Evolutionary conservation across 2,113 vertebrate species (phyloP).

Genomic region (Craseonycteris thonglongyai): DNA sequence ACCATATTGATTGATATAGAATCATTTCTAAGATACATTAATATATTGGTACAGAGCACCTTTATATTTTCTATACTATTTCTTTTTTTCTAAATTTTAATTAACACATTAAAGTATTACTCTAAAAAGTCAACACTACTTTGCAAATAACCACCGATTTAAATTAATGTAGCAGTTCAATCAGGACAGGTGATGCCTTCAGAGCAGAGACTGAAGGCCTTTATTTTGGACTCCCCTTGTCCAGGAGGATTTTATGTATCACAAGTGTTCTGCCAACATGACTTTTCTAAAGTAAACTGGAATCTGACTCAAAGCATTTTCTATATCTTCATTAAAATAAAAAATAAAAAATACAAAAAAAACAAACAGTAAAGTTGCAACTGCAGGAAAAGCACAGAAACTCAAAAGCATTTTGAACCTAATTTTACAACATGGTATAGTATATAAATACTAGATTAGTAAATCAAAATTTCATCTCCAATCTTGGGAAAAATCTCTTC

Average conservation of each 20-base stretch:
- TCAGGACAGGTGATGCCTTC: neutral
- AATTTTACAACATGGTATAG: neutral
- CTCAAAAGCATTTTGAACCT: neutral
- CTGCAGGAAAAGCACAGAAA: neutral
- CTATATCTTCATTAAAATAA: neutral
- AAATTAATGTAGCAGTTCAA: neutral
- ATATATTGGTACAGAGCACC: neutral
- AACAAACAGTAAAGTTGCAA: neutral
- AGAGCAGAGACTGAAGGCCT: neutral
- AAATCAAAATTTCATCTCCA: neutral
- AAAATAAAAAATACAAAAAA: neutral
- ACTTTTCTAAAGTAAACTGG: neutral
- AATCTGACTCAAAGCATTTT: neutral
- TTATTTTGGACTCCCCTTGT: neutral
- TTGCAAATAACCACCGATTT: neutral
- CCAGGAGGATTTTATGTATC: neutral
- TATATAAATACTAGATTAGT: neutral
- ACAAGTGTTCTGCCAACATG: neutral
- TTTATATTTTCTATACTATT: neutral
- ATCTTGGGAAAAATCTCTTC: neutral
- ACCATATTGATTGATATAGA: neutral
- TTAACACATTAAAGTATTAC: neutral
- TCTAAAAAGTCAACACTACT: neutral
- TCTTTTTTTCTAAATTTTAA: neutral
- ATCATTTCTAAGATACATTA: neutral